These are phyloP conservation scores for Drosophila acutilabella DNA, from an alignment of 2,888 invertebrate species.

Conservation along the genomic window DNA sequence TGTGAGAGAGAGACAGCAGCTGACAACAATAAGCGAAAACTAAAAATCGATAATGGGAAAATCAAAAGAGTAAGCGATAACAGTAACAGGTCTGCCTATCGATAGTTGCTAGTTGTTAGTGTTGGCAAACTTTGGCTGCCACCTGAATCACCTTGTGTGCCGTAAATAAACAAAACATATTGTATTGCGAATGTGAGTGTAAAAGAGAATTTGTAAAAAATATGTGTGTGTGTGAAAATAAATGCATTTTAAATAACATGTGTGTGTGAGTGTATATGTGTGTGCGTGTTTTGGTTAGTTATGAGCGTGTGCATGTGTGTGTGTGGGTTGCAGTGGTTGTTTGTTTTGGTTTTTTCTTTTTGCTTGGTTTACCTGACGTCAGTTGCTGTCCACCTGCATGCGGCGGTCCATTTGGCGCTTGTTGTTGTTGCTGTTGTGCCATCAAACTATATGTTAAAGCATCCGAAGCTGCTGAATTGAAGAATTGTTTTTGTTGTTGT, in stretches of 20 bases:
- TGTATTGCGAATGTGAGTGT: background rate
- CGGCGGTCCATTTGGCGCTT: conserved; percentile 83
- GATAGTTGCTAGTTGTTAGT: conserved; percentile 38
- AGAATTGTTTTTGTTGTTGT: conserved; percentile 26
- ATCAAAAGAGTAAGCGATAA: conserved; percentile 17
- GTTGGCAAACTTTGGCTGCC: conserved; percentile 21
- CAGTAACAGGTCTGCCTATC: conserved; percentile 19
- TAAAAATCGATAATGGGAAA: conserved; percentile 15
- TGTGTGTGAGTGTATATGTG: conserved; percentile 13
- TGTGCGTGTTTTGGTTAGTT: conserved; percentile 5
- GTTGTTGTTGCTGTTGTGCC: conserved; percentile 81
- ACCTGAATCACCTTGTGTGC: conserved; percentile 50
- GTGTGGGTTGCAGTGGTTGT: conserved; percentile 27
- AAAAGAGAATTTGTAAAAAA: background rate
- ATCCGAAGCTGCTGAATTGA: conserved; percentile 83
- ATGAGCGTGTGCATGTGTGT: conserved; percentile 12
- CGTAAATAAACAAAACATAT: conserved; percentile 21
- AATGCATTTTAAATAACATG: conserved; percentile 3
- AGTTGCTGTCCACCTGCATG: conserved; percentile 80
- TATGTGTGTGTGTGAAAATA: background rate
- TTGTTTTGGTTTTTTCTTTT: conserved; percentile 25
- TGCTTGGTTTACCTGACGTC: conserved; percentile 78
- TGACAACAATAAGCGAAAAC: conserved; percentile 29
- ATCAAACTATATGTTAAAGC: conserved; percentile 84
- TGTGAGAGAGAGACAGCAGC: conserved; percentile 24